Evolutionary conservation across 2,113 vertebrate species (phyloP).

Genomic region (Sigmodon hispidus): DNA sequence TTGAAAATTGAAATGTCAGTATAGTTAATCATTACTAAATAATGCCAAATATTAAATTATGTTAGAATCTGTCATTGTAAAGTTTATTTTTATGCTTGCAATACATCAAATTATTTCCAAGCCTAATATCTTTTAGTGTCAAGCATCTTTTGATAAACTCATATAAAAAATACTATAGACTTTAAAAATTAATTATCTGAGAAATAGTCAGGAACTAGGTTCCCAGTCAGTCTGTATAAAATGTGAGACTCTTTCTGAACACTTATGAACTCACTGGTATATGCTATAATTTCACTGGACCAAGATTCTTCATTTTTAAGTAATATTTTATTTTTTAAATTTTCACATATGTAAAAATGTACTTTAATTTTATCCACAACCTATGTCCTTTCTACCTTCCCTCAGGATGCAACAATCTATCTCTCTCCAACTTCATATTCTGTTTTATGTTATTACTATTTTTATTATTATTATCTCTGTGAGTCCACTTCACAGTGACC

Average conservation of each 20-base stretch:
- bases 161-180: background rate
- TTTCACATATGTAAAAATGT: background rate
- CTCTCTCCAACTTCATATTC: background rate
- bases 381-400: background rate
- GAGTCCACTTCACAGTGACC: background rate
- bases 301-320: too few species aligned
- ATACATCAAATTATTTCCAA: slow-evolving; percentile 15
- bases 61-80: background rate
- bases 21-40: slow-evolving; percentile 43
- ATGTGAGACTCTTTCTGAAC: background rate
- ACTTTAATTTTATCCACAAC: background rate
- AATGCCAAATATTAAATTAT: slow-evolving; percentile 47
- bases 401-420: too few species aligned
- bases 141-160: background rate
- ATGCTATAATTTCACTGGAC: background rate
- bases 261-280: background rate
- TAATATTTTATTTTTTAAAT: background rate
- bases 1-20: slow-evolving; percentile 47
- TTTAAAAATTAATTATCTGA: background rate
- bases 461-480: background rate
- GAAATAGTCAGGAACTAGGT: background rate
- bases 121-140: background rate
- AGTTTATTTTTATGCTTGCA: background rate
- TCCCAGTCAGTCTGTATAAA: background rate
- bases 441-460: background rate